These are phyloP conservation scores for Temnothorax nylanderi DNA, from an alignment of 1,140 invertebrate genomes.

Conservation along the genomic window DNA sequence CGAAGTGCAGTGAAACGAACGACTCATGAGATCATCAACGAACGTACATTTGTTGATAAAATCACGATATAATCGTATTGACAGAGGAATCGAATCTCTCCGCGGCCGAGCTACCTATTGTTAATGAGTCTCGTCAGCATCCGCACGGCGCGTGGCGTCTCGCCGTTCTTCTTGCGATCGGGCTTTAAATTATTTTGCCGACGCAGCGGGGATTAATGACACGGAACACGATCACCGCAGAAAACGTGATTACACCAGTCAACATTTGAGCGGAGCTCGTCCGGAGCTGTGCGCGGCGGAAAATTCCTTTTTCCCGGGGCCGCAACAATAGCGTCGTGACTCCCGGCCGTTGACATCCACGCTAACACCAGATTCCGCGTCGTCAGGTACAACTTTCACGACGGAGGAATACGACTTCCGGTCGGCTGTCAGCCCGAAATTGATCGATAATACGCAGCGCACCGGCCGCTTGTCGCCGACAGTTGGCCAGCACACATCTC, in stretches of 20 bases:
- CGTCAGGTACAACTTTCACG: slow-evolving; percentile 2
- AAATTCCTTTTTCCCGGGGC: slow-evolving; percentile 11
- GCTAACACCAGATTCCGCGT: slow-evolving; percentile 32
- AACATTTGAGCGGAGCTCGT: slow-evolving; percentile 58
- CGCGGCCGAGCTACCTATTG: slow-evolving; percentile 5
- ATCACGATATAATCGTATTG: neutral
- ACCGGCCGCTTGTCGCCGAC: slow-evolving; percentile 1
- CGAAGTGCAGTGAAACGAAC: neutral
- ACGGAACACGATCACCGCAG: slow-evolving; percentile 47
- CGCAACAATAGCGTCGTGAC: slow-evolving; percentile 52
- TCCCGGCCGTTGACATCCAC: slow-evolving; percentile 29
- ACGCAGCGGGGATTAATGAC: slow-evolving; percentile 59
- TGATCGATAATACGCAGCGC: slow-evolving; percentile 62
- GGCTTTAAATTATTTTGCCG: neutral
- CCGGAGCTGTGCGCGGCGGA: neutral
- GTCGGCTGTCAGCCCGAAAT: slow-evolving; percentile 37
- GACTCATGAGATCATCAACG: neutral
- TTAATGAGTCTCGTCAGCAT: slow-evolving; percentile 24
- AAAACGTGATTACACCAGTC: slow-evolving; percentile 59
- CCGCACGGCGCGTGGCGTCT: neutral
- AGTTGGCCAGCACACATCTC: neutral
- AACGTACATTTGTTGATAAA: neutral
- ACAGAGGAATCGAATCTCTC: slow-evolving; percentile 19
- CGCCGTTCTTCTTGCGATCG: neutral
- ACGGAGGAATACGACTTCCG: slow-evolving; percentile 12